Evolutionary conservation across 2,797 vertebrate species (phyloP), one percentile per base, ranked within the genome.

Genomic region (Benthosema pterotum): DNA sequence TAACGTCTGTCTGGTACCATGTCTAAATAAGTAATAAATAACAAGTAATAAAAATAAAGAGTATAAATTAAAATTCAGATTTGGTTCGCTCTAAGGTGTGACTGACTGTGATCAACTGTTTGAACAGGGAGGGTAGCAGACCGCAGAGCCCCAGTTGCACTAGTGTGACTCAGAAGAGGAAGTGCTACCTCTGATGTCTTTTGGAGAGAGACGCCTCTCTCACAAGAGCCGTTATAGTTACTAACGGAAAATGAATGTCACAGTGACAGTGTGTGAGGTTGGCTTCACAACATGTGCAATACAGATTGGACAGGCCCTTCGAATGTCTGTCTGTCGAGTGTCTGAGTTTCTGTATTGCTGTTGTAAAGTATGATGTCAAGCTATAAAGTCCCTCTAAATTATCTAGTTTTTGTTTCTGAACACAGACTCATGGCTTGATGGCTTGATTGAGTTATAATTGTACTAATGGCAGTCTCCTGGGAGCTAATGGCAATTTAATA

Each of bases 181-280:
- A 60, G 17, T 61, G 50, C 32, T 17, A 45, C 12, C 55, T 63
- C 19, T 54, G 66, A 68, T 49, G 3, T 57, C 66, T n/a, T 67
- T 50, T 60, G 51, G 70, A 53, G 75, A 72, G 60, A 53, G 45
- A 60, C 22, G n/a, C n/a, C n/a, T n/a, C 72, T 52, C 48, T 2
- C 2, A 69, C 52, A 9, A 38, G 32, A 67, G 47, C 67, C 79
- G 47, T 60, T 16, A 13, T 42, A 46, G 52, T 5, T 61, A 38
- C 53, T 64, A 7, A 59, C 50, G 63, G 65, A 52, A 58, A 52
- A 57, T 22, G 13, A 45, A 54, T 75, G 62, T 52, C 38, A 64
- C n/a, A 13, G 45, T n/a, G n/a, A 25, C 22, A 25, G 45, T n/a
- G n/a, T 46, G 45, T 46, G 45, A 46, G 65, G 68, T 61, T 50